Evolutionary conservation across 2,113 vertebrate genomes (phyloP).

Genomic region (Columba janthina): DNA sequence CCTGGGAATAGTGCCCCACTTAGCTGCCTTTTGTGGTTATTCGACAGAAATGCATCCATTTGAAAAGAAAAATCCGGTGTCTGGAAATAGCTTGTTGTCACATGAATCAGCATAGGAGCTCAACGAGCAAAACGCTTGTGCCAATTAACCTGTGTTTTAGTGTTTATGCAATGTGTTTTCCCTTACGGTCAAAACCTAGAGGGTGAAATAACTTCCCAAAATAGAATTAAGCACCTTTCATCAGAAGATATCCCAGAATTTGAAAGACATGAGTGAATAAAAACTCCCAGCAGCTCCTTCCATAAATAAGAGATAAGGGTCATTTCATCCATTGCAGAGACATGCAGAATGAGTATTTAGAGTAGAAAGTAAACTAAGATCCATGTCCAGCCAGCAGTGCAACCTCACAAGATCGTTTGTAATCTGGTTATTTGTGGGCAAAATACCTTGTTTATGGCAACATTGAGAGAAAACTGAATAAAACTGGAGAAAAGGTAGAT

Average conservation of each 20-base stretch:
- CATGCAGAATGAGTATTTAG: not conserved
- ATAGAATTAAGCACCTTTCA: not conserved
- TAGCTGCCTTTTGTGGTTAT: conserved; percentile 40
- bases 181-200: conserved; percentile 26
- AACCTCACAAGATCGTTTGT: not conserved
- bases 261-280: conserved; percentile 16
- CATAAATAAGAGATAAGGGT: conserved; percentile 38
- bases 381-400: not conserved
- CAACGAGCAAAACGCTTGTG: not conserved
- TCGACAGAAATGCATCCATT: not conserved
- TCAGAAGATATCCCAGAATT: not conserved
- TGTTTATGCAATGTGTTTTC: not conserved
- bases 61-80: not conserved
- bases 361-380: not conserved
- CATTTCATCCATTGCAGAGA: conserved; percentile 7
- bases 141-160: conserved; percentile 37
- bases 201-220: conserved; percentile 49
- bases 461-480: not conserved
- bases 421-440: not conserved
- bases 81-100: conserved; percentile 24
- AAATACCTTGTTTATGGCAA: not conserved
- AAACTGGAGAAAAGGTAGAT: not conserved
- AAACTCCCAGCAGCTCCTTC: conserved; percentile 20
- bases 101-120: not conserved
- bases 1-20: conserved; percentile 39